Percentiles rank a stretch among this genome's conserved stretches.
Conservation (phyloP, 2,797 vertebrate species). For the Lepus townsendii region DNA sequence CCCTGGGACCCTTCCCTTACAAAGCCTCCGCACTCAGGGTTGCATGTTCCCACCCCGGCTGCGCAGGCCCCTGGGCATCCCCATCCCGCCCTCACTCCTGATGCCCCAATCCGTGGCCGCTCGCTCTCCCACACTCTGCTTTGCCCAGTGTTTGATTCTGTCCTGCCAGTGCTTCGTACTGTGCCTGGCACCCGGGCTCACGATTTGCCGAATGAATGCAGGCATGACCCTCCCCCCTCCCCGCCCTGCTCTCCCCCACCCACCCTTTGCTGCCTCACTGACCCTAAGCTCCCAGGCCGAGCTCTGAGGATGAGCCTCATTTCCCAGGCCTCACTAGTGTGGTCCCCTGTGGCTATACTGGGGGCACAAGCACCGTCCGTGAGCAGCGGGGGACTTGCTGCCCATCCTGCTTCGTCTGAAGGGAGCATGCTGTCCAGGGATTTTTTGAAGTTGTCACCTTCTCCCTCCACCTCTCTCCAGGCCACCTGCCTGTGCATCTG, state of each 20-base stretch:
- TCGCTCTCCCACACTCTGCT: background rate
- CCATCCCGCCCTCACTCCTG: background rate
- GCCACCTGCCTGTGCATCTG: rapidly evolving
- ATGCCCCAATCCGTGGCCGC: background rate
- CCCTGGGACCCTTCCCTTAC: background rate
- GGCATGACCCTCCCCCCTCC: background rate
- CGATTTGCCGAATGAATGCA: background rate
- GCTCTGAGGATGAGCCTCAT: background rate
- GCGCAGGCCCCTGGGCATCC: background rate
- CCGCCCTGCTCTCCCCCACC: background rate
- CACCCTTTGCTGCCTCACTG: background rate
- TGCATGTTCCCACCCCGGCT: background rate
- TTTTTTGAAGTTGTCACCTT: background rate
- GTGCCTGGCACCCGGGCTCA: background rate
- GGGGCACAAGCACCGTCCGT: background rate
- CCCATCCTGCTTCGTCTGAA: background rate
- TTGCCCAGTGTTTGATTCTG: background rate
- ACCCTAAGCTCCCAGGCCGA: background rate
- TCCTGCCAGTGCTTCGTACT: too few species aligned
- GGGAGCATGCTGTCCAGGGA: background rate
- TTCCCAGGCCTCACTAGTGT: background rate
- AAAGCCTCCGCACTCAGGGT: background rate
- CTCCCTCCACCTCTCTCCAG: background rate
- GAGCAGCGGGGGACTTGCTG: background rate
- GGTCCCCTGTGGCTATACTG: background rate